Evolutionary conservation across 92 coral and sea anemone genomes (phyloP).

Genomic region (Diadumene lineata): DNA sequence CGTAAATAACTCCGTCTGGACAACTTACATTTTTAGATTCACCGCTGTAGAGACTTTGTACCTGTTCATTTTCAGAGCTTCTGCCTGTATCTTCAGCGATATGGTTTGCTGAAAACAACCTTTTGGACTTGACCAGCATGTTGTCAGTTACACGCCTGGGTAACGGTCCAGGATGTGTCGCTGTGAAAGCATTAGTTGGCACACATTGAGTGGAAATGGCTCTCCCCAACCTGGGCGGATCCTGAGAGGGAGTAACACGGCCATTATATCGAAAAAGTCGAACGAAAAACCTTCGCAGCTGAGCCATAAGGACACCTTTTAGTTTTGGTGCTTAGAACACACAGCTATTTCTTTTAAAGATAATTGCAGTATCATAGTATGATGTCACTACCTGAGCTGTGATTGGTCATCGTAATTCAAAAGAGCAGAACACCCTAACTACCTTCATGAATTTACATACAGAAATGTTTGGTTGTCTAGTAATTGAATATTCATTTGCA

Average conservation of each 20-base stretch:
- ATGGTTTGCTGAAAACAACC: too few relatives aligned
- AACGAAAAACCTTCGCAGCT: neutral
- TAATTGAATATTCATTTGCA: too few relatives aligned
- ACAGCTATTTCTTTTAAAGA: too few relatives aligned
- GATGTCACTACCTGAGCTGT: neutral
- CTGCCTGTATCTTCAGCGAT: too few relatives aligned
- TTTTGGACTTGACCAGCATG: neutral
- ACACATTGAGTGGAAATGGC: neutral
- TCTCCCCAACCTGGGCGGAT: neutral
- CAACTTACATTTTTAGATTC: too few relatives aligned
- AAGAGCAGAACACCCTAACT: too few relatives aligned
- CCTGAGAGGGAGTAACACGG: neutral
- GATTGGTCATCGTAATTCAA: neutral
- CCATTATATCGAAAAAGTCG: neutral
- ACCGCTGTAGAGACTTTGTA: too few relatives aligned
- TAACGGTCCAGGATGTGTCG: neutral
- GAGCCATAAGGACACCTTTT: neutral
- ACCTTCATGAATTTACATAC: conserved; percentile 30
- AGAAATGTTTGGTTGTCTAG: too few relatives aligned
- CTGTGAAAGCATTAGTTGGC: neutral
- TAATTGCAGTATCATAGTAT: neutral
- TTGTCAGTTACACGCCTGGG: neutral
- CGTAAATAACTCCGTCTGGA: neutral
- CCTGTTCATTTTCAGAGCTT: too few relatives aligned
- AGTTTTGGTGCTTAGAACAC: too few relatives aligned